Base-by-base conservation (phyloP, 2,888 invertebrate genomes). In the Dorcus hopei region DNA sequence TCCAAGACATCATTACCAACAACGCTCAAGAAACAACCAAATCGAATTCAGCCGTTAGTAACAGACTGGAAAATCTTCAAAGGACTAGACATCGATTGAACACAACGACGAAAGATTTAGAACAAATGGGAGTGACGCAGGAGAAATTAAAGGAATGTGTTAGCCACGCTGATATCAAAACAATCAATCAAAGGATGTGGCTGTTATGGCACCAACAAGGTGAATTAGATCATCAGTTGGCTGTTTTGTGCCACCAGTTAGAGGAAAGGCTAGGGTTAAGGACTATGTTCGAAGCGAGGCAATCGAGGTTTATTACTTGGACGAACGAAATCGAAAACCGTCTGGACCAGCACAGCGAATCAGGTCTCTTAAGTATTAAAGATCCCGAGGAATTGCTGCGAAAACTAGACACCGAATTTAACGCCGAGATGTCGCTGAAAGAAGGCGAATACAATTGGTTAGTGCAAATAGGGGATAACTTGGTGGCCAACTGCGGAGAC, bases 71-170 rank as follows among this genome's bases (percentile, higher is more conserved):
- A 8, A 82, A 80, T 39, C 79, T 90, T 61, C 82, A 85, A 19
- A 82, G 85, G 19, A 79, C 87, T 50, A 83, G 87, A 68, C 80
- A 81, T 4, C 82, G 83, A 60, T 79, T 89, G 53, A 79, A 80
- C 6, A 82, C 81, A 58, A 80, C 85, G 49, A 83, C 83, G 45
- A 81, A 81, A 38, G 86, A 88, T 55, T 79, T 93, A 23, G 91
- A 93, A 74, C 81, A 85, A 38, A 79, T 93, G 0, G 87, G 87
- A 45, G 85, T 88, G 0, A 86, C 87, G 38, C 89, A 91, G 68
- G 92, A 93, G 74, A 89, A 93, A 75, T 80, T 95, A 3, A 91
- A 92, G 69, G 92, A 93, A 73, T 91, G 90, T 68, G 82, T 94
- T 4, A 91, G 91, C 74, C 91, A 93, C 0, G 85, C 87, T 49